Percentiles rank a stretch among this genome's conserved stretches.
phyloP scores from a whole-genome alignment of 2,888 invertebrate genomes.

The Leptarthrus brevirostris region DNA sequence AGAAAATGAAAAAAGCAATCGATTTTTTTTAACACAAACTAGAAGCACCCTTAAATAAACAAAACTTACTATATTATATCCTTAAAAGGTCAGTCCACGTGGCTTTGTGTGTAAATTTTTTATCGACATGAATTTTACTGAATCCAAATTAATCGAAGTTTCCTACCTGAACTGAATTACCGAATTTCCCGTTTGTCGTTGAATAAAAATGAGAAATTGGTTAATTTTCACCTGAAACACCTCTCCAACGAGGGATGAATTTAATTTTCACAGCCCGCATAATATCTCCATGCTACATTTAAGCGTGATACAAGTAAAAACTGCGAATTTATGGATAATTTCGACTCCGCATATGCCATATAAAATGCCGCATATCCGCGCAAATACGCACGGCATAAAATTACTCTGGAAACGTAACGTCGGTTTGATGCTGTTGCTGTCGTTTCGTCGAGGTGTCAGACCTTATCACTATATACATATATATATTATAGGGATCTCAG shows the following conservation, averaged over 20 bases:
- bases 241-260: slow-evolving; percentile 41
- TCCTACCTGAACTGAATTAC: slow-evolving; percentile 24
- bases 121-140: no score
- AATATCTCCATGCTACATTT: slow-evolving; percentile 41
- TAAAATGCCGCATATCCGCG: slow-evolving; percentile 39
- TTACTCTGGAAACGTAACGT: slow-evolving; percentile 28
- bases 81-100: no score
- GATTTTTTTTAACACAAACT: no score
- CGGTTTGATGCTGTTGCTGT: slow-evolving; percentile 35
- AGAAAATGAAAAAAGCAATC: no score
- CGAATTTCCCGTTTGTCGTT: slow-evolving; percentile 17
- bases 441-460: slow-evolving; percentile 4
- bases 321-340: slow-evolving; percentile 48
- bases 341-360: slow-evolving; percentile 21
- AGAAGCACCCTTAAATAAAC: no score
- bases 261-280: slow-evolving; percentile 42
- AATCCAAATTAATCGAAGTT: not conserved
- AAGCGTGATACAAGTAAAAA: slow-evolving; percentile 36
- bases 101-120: no score
- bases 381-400: slow-evolving; percentile 44
- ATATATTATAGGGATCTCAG: slow-evolving; percentile 2
- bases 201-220: slow-evolving; percentile 40
- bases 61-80: no score
- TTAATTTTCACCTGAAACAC: slow-evolving; percentile 43
- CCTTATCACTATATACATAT: slow-evolving; percentile 22